phyloP scores from a whole-genome alignment of 1,140 invertebrate genomes.

The Copidosoma floridanum region DNA sequence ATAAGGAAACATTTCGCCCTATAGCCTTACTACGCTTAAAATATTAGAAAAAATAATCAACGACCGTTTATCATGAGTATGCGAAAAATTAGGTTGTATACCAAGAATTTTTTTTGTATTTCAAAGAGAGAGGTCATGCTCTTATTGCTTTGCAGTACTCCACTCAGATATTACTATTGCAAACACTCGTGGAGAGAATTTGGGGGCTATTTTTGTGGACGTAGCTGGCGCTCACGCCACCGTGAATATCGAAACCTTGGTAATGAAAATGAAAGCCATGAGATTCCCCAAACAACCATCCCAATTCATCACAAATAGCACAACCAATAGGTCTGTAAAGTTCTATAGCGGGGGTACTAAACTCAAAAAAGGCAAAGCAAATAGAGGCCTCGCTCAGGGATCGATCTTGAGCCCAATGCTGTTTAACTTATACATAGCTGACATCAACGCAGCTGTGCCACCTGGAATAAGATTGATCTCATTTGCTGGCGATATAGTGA shows the following conservation, averaged over 20 bases:
- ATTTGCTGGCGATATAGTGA: slow-evolving; percentile 25
- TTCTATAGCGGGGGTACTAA: not conserved
- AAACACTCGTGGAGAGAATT: not conserved
- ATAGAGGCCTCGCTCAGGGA: slow-evolving; percentile 21
- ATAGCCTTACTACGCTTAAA: slow-evolving; percentile 3
- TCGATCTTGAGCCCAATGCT: slow-evolving; percentile 22
- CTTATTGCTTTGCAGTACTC: not conserved
- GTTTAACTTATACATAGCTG: slow-evolving; percentile 18
- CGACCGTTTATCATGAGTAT: not conserved
- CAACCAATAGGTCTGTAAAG: not conserved
- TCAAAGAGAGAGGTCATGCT: slow-evolving; percentile 8
- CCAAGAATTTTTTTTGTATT: slow-evolving; percentile 10
- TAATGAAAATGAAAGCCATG: not conserved
- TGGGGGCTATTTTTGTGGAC: slow-evolving; percentile 14
- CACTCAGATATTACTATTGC: not conserved
- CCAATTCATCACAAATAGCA: not conserved
- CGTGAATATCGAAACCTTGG: not conserved
- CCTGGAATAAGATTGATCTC: not conserved
- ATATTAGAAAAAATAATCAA: slow-evolving; percentile 8
- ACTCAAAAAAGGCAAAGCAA: not conserved
- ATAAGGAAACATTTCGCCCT: slow-evolving; percentile 2
- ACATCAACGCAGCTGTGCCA: not conserved
- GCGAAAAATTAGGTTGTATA: not conserved
- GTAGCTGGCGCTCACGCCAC: slow-evolving; percentile 17
- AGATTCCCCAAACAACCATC: not conserved